These are phyloP conservation scores for Acrobasis consociella DNA, from an alignment of 2,888 invertebrate genomes.

Conservation along the genomic window DNA sequence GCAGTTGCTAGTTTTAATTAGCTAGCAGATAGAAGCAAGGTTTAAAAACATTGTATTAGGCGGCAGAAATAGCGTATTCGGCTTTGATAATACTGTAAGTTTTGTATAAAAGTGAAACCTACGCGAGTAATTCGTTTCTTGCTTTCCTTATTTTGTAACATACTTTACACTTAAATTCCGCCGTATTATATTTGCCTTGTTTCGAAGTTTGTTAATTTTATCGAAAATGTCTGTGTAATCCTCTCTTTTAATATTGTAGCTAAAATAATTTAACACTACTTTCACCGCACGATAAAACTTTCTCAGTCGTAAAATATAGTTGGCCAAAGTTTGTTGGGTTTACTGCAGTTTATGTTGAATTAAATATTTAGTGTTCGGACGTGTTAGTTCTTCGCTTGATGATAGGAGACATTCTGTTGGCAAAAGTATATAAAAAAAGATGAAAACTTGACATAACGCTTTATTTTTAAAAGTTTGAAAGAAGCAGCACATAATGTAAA, in stretches of 20 bases:
- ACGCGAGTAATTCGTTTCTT: background rate
- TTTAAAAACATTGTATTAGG: no score
- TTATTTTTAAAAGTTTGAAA: no score
- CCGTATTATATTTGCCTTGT: constrained; percentile 9
- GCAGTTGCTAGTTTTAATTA: no score
- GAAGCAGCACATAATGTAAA: no score
- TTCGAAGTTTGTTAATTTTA: constrained; percentile 18
- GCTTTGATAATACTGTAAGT: no score
- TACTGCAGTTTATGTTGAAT: constrained; percentile 20
- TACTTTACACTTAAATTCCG: background rate
- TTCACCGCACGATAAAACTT: constrained; percentile 20
- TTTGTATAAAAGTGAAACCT: background rate
- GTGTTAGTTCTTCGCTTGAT: background rate
- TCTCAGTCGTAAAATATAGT: constrained; percentile 19
- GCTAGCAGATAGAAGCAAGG: no score
- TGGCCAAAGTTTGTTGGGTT: constrained; percentile 11
- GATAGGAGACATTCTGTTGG: background rate
- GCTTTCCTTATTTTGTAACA: background rate
- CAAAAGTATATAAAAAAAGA: background rate
- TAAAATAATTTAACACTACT: constrained; percentile 21
- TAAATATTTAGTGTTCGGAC: constrained; percentile 14
- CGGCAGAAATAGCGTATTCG: no score
- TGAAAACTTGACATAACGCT: no score
- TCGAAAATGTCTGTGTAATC: constrained; percentile 17
- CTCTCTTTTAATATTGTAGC: constrained; percentile 13